Percentiles rank a stretch among this genome's conserved stretches.
Evolutionary conservation across 2,797 vertebrate genomes (phyloP).

Genomic region (Pantherophis alleghaniensis): DNA sequence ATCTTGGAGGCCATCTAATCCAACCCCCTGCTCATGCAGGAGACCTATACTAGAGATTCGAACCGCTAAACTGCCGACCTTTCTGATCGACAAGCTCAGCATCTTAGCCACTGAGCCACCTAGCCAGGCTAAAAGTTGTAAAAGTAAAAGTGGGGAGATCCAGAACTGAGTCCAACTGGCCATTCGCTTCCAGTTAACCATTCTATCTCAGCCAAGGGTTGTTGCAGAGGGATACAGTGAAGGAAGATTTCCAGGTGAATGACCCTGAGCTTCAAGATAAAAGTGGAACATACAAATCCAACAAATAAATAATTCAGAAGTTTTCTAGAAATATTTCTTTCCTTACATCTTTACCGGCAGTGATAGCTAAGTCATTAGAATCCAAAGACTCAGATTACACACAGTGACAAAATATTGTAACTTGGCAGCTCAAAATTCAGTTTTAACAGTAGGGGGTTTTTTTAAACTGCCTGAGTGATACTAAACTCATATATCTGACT

Average conservation of each 20-base stretch:
- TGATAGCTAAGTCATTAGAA: slow-evolving; percentile 38
- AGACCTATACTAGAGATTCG: too few relatives aligned
- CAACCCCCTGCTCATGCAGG: too few relatives aligned
- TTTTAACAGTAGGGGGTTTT: slow-evolving; percentile 48
- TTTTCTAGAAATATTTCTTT: neutral
- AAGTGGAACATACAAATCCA: neutral
- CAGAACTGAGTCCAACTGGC: neutral
- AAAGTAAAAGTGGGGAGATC: neutral
- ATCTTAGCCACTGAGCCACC: too few relatives aligned
- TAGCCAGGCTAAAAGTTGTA: too few relatives aligned
- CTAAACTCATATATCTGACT: slow-evolving; percentile 70
- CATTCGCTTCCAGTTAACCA: neutral
- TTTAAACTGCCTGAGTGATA: slow-evolving; percentile 57
- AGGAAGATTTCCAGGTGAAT: neutral
- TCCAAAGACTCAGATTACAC: slow-evolving; percentile 35
- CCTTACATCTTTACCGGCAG: slow-evolving; percentile 40
- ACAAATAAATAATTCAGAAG: neutral
- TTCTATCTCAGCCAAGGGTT: neutral
- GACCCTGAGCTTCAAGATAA: neutral
- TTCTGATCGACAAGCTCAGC: too few relatives aligned
- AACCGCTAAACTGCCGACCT: too few relatives aligned
- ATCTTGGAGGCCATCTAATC: too few relatives aligned
- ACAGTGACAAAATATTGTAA: slow-evolving; percentile 35
- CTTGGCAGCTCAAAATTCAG: slow-evolving; percentile 50
- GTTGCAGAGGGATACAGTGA: neutral